These are phyloP conservation scores for Notiomystis cincta DNA, from an alignment of 2,113 vertebrate species.

Conservation along the genomic window DNA sequence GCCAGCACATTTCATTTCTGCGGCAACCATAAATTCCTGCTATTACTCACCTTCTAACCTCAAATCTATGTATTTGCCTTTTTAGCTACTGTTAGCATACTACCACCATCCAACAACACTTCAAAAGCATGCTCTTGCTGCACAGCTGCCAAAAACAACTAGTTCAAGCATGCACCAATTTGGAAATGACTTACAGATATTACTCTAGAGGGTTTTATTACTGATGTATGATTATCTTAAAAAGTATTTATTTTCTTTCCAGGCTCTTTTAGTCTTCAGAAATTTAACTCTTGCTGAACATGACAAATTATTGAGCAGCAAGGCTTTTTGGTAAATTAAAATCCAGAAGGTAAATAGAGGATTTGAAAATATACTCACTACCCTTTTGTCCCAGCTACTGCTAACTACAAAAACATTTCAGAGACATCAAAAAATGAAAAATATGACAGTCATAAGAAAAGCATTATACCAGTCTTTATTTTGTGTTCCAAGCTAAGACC, in stretches of 20 bases:
- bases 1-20: background rate
- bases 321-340: background rate
- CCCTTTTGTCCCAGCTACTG: background rate
- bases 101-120: background rate
- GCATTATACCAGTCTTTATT: background rate
- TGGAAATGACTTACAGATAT: background rate
- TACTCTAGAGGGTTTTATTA: background rate
- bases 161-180: background rate
- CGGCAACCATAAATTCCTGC: background rate
- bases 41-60: conserved; percentile 15
- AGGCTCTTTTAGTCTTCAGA: background rate
- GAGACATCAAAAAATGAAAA: background rate
- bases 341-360: background rate
- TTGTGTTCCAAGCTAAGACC: background rate
- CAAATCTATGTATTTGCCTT: background rate
- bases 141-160: background rate
- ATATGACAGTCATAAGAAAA: background rate
- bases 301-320: background rate
- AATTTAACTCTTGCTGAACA: background rate
- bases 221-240: background rate
- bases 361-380: background rate
- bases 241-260: background rate
- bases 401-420: background rate
- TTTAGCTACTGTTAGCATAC: background rate
- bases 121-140: background rate